Evolutionary conservation across 2,888 invertebrate genomes (phyloP).

Genomic region (Tetheella fluctuosa): DNA sequence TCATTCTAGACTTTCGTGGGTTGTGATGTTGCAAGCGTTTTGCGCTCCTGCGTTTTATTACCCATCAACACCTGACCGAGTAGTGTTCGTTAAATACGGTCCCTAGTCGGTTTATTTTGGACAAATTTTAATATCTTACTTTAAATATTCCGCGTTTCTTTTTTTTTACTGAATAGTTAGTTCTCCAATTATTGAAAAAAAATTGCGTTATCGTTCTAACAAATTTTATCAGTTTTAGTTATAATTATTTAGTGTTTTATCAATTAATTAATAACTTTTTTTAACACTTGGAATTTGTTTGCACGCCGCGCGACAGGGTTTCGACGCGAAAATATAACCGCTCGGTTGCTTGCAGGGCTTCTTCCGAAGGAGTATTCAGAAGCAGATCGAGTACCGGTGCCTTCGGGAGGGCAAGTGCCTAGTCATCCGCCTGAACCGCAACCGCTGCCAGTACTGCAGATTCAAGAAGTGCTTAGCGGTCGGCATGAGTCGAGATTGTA

Average conservation of each 20-base stretch:
- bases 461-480: conserved; percentile 98
- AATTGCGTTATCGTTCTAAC: no score
- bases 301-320: not conserved
- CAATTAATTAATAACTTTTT: no score
- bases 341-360: conserved; percentile 88
- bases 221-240: no score
- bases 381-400: conserved; percentile 98
- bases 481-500: conserved; percentile 98
- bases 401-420: conserved; percentile 96
- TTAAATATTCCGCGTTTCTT: not conserved
- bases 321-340: not conserved
- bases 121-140: no score
- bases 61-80: not conserved
- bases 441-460: conserved; percentile 97
- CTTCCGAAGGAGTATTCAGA: conserved; percentile 97
- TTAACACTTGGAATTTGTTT: no score
- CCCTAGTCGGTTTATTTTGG: not conserved
- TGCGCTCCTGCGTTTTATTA: not conserved
- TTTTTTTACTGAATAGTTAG: no score
- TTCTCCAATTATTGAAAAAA: no score
- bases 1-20: not conserved
- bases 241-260: no score
- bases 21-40: not conserved
- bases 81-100: not conserved
- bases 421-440: conserved; percentile 96